Base-by-base conservation (phyloP, 2,888 invertebrate genomes). In the Chymomyza procnemis region DNA sequence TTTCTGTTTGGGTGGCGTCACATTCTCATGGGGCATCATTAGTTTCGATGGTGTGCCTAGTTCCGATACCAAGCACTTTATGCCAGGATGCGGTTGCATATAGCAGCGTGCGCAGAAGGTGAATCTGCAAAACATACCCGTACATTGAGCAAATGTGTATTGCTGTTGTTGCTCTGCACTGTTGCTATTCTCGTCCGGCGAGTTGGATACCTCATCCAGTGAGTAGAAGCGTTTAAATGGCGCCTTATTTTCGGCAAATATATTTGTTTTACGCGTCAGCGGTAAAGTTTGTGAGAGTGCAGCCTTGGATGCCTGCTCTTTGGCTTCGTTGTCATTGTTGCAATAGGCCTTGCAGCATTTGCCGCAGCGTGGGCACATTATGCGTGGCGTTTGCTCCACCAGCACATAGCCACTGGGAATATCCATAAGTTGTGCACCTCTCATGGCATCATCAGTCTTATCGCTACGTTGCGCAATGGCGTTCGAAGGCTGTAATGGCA, bases 21-120 rank as follows among this genome's bases (percentile, higher is more conserved):
- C 64, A 50, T 54, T 75, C 22, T 76, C 74, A 52, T 59, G 61
- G 56, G 84, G 76, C 71, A 78, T 61, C 67, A 88, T 68, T 0
- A 88, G 66, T 58, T 89, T 89, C 0, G 90, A 87, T 4, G 89
- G 89, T 12, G 89, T 89, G 47, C 83, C 80, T 41, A 88, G 74
- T 9, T 84, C 81, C 5, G 81, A 83, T 62, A 88, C 69, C 22
- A 75, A 76, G 55, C 89, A 89, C 16, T 74, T 81, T 41, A 69
- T 64, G 19, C 86, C 89, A 0, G 86, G 90, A 83, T 89, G 89
- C 58, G 87, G 83, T 14, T 77, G 76, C 46, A 80, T 79, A n/a
- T 73, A 74, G 66, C 89, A 89, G 21, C 85, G 77, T 1, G 80
- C 54, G 58, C 89, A 89, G 55, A 89, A 89, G 3, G 78, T 77